Evolutionary conservation across 2,113 vertebrate species (phyloP).

Genomic region (Pterocles orientalis): DNA sequence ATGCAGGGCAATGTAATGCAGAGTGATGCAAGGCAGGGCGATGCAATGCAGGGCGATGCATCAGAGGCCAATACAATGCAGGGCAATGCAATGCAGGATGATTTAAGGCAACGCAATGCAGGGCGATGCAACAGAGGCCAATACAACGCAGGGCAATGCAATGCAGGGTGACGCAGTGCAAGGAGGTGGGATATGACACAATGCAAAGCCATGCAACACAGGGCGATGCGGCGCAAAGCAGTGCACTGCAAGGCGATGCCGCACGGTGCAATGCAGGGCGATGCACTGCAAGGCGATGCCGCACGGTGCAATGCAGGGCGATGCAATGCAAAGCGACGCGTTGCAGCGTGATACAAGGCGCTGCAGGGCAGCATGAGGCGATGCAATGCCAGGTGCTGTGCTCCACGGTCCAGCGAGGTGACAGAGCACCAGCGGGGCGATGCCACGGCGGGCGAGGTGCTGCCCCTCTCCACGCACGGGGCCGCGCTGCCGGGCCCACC

Average conservation of each 20-base stretch:
- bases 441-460: not conserved
- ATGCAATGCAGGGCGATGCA: rapidly evolving
- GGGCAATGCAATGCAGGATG: not conserved
- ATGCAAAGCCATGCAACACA: too few relatives aligned
- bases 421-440: not conserved
- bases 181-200: not conserved
- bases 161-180: not conserved
- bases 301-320: not conserved
- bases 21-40: too few relatives aligned
- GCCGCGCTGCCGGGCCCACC: not conserved
- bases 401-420: not conserved
- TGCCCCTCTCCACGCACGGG: not conserved
- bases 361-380: not conserved
- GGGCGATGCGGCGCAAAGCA: too few relatives aligned
- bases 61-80: too few relatives aligned
- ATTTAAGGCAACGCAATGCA: too few relatives aligned
- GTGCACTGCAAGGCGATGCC: too few relatives aligned
- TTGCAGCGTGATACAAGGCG: not conserved
- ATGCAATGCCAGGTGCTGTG: not conserved
- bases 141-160: not conserved
- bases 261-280: too few relatives aligned
- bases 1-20: not conserved
- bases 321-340: not conserved
- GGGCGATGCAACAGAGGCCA: too few relatives aligned
- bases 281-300: not conserved